phyloP scores from a whole-genome alignment of 2,113 vertebrate species.

The Donacobius atricapilla region DNA sequence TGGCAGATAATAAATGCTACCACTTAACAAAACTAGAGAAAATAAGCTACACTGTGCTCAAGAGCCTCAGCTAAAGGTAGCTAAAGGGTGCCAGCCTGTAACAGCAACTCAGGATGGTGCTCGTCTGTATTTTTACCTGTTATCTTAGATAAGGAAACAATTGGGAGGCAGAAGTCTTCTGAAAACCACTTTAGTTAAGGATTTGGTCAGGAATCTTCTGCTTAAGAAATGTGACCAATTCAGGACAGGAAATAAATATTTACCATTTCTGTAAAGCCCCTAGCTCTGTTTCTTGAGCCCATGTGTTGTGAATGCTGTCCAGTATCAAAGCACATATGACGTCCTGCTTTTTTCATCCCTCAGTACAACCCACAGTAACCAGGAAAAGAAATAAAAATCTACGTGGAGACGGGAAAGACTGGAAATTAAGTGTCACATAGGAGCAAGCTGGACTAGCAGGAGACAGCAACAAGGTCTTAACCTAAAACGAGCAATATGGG shows the following conservation, averaged over 20 bases:
- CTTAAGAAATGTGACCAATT: neutral
- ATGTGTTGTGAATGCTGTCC: neutral
- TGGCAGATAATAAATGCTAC: slow-evolving; percentile 13
- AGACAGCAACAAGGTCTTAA: neutral
- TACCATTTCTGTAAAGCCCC: neutral
- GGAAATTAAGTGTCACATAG: neutral
- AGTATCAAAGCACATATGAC: fast-evolving
- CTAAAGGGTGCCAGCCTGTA: neutral
- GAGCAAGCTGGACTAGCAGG: neutral
- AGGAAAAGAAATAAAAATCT: neutral
- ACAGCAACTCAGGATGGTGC: neutral
- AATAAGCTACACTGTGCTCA: neutral
- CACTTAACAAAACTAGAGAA: neutral
- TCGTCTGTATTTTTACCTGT: neutral
- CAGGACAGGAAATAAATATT: neutral
- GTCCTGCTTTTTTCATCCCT: neutral
- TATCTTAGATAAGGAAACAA: neutral
- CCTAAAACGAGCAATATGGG: neutral
- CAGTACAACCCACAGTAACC: neutral
- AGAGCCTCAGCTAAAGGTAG: neutral
- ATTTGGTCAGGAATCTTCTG: neutral
- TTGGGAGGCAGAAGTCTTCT: neutral
- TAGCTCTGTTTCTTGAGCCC: neutral
- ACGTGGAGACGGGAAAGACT: neutral
- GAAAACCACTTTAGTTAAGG: neutral